Percentiles rank a stretch among this genome's conserved stretches.
Evolutionary conservation across 92 coral and sea anemone genomes (phyloP).

Genomic region (Parazoanthus swiftii): DNA sequence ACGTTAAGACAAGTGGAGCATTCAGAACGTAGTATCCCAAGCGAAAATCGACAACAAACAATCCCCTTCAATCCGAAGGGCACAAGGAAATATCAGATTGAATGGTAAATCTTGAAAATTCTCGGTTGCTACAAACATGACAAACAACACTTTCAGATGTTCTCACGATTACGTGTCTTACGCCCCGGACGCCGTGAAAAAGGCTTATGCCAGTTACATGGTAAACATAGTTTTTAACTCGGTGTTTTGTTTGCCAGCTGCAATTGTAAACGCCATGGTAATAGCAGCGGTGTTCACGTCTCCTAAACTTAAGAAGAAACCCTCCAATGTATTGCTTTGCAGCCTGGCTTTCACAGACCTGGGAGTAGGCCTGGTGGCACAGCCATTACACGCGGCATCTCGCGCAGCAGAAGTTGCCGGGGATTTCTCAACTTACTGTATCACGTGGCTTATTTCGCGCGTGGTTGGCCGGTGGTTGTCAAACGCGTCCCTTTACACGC

Average conservation of each 20-base stretch:
- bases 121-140: not conserved
- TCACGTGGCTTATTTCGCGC: constrained; percentile 13
- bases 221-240: constrained; percentile 6
- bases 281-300: constrained; percentile 36
- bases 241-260: constrained; percentile 7
- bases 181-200: constrained; percentile 7
- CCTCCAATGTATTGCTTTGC: constrained; percentile 29
- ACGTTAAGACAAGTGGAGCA: not conserved
- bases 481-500: constrained; percentile 20
- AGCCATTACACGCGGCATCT: constrained; percentile 31
- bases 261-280: constrained; percentile 35
- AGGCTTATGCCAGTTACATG: not conserved
- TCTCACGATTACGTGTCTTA: constrained; percentile 8
- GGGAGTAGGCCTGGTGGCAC: constrained; percentile 41
- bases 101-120: not conserved
- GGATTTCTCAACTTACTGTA: constrained; percentile 9
- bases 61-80: not conserved
- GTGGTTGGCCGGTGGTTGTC: constrained; percentile 4
- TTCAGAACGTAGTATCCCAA: not conserved
- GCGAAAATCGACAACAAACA: not conserved
- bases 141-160: constrained; percentile 3
- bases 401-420: constrained; percentile 3
- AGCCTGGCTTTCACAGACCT: constrained; percentile 41
- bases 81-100: not conserved
- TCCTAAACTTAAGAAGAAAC: constrained; percentile 16